Percentiles rank a stretch among this genome's conserved stretches.
These are phyloP conservation scores for Zeuzera pyrina DNA, from an alignment of 2,888 invertebrate genomes.

Conservation along the genomic window DNA sequence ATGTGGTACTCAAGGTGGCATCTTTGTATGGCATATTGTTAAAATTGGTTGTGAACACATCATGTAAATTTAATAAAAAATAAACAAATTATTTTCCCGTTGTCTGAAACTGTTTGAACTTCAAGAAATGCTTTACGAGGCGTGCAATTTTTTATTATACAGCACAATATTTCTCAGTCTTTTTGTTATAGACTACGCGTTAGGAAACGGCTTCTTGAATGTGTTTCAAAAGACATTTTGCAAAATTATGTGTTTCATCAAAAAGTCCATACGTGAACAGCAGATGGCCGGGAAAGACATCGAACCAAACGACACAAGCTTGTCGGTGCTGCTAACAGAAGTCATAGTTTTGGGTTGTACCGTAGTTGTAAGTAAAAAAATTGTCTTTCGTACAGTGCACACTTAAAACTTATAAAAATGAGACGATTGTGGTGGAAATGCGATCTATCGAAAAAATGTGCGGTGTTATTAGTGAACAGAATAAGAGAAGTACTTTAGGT, in stretches of 20 bases:
- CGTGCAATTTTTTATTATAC: slow-evolving; percentile 22
- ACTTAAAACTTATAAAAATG: no score
- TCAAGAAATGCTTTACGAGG: slow-evolving; percentile 27
- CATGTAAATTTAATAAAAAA: no score
- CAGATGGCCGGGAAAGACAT: slow-evolving; percentile 15
- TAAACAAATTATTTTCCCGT: background rate
- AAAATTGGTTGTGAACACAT: no score
- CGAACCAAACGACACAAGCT: slow-evolving; percentile 30
- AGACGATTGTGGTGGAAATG: no score
- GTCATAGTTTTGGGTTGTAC: slow-evolving; percentile 33
- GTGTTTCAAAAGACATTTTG: slow-evolving; percentile 30
- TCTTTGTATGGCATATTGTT: no score
- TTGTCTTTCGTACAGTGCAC: no score
- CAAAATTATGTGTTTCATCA: slow-evolving; percentile 34
- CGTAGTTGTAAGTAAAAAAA: slow-evolving; percentile 34
- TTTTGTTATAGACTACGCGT: slow-evolving; percentile 34
- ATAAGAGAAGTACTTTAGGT: no score
- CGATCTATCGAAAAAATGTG: no score
- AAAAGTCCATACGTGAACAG: slow-evolving; percentile 29
- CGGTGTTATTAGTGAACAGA: no score
- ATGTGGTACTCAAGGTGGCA: no score
- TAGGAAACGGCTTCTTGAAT: slow-evolving; percentile 47
- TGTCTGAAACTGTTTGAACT: background rate
- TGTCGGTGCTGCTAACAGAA: slow-evolving; percentile 35
- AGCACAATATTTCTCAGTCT: slow-evolving; percentile 30